These are phyloP conservation scores for Phrynocephalus vlangalii DNA, from an alignment of 2,797 vertebrate species.

Conservation along the genomic window DNA sequence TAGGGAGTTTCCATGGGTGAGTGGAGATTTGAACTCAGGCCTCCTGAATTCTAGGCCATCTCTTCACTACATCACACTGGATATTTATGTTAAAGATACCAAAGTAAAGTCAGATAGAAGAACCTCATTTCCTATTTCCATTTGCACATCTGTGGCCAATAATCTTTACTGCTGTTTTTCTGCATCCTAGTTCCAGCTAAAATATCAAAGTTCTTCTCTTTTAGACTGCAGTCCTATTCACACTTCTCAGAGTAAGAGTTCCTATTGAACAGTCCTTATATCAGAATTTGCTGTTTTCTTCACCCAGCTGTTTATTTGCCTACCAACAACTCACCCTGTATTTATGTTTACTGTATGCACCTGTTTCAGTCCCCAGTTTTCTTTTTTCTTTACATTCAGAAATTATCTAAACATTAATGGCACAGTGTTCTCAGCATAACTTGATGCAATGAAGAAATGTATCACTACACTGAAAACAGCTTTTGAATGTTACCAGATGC, in stretches of 20 bases:
- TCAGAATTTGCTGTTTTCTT: not conserved
- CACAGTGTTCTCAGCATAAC: not conserved
- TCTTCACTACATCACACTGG: no score
- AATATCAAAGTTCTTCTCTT: not conserved
- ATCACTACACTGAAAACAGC: not conserved
- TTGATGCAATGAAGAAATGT: not conserved
- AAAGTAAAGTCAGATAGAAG: constrained; percentile 3
- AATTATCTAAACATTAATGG: not conserved
- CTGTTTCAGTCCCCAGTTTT: not conserved
- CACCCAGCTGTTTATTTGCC: not conserved
- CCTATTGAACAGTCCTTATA: not conserved
- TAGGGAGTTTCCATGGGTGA: no score
- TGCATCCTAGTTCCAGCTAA: not conserved
- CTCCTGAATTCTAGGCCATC: no score
- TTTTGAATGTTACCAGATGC: not conserved
- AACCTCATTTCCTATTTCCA: not conserved
- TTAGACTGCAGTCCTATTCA: not conserved
- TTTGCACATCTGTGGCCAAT: not conserved
- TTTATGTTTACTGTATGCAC: not conserved
- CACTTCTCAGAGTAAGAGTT: not conserved
- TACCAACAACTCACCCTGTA: not conserved
- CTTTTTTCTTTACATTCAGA: not conserved
- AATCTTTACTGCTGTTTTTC: not conserved
- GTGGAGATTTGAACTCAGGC: no score
- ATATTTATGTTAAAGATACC: no score